Percentiles rank a stretch among this genome's conserved stretches.
These are phyloP conservation scores for Brachionus plicatilis DNA, from an alignment of 1,140 invertebrate genomes.

Conservation along the genomic window DNA sequence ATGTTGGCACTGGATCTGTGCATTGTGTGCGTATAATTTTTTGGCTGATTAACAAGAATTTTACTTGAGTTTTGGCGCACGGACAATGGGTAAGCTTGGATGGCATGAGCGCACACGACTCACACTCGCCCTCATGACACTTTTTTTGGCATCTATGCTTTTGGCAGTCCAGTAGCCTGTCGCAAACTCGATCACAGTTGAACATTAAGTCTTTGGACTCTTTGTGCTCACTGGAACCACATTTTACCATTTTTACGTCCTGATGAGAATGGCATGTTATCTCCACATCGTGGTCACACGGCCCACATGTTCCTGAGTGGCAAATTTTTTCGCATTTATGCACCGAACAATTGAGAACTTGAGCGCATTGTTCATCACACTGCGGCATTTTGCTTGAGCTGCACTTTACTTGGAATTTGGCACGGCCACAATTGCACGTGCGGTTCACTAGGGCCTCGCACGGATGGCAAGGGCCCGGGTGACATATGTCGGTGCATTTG, in stretches of 20 bases:
- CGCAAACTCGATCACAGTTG: conserved; percentile 55
- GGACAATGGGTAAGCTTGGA: conserved; percentile 67
- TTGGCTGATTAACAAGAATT: conserved; percentile 45
- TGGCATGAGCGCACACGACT: conserved; percentile 47
- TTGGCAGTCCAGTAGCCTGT: conserved; percentile 50
- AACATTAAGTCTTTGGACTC: conserved; percentile 60
- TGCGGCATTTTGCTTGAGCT: background rate
- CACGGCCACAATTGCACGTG: conserved; percentile 57
- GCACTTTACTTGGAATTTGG: conserved; percentile 19
- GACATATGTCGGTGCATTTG: conserved; percentile 64
- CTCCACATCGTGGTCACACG: conserved; percentile 48
- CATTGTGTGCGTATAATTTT: conserved; percentile 61
- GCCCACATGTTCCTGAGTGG: conserved; percentile 50
- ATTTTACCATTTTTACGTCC: conserved; percentile 56
- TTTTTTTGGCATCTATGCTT: conserved; percentile 50
- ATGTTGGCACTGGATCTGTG: conserved; percentile 76
- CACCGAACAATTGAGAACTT: conserved; percentile 50
- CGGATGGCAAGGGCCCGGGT: conserved; percentile 74
- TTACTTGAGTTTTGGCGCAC: conserved; percentile 68
- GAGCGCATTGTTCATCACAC: conserved; percentile 42
- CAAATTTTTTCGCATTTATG: conserved; percentile 58
- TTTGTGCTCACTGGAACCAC: conserved; percentile 51
- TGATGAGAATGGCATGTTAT: conserved; percentile 60
- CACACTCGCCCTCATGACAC: conserved; percentile 52
- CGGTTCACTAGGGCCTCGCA: conserved; percentile 64